Evolutionary conservation across 2,888 invertebrate species (phyloP), one percentile per base, ranked within the genome.

Genomic region (Lumbricus terrestris): DNA sequence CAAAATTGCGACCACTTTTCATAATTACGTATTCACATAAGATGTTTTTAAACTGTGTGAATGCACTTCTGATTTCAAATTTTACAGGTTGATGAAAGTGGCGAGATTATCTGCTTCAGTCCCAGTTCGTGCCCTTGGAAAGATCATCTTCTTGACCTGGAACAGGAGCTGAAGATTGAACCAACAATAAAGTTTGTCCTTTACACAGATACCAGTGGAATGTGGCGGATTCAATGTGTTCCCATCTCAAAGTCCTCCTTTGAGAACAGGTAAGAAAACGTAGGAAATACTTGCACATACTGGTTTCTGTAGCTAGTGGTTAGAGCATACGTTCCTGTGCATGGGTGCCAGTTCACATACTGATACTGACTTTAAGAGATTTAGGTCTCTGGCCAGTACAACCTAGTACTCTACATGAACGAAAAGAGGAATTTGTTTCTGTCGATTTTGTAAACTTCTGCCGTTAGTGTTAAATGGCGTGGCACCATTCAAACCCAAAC

Each of bases 151-250:
- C 96, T 96, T 93, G 96, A 96, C 88, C 94, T 99, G 90, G 99
- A 99, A 95, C 96, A 96, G 91, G 97, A 97, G 93, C 94, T 96
- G 93, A 95, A 92, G 5, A 91, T 94, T 5, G 95, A 96, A 11
- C 96, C 96, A 13, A 94, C 96, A 88, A 93, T 95, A 35, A 94
- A 94, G 91, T 95, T 94, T 93, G 94, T 95, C 8, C 92, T 95
- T 33, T 98, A 97, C 94, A 95, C 95, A 0, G 97, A 97, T 93
- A 95, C 95, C 88, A 94, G 93, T 89, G 94, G 94, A 3, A 96
- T 96, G 0, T 99, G 97, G 97, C 96, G 98, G 92, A 96, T 99
- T 0, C 97, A 97, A 94, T 97, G 96, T 5, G 97, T 99, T 37
- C 97, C 99, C 0, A 90, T 92, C n/a, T 91, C 92, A 13, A 90